These are phyloP conservation scores for Danionella cerebrum DNA, from an alignment of 2,113 vertebrate species.

Conservation along the genomic window DNA sequence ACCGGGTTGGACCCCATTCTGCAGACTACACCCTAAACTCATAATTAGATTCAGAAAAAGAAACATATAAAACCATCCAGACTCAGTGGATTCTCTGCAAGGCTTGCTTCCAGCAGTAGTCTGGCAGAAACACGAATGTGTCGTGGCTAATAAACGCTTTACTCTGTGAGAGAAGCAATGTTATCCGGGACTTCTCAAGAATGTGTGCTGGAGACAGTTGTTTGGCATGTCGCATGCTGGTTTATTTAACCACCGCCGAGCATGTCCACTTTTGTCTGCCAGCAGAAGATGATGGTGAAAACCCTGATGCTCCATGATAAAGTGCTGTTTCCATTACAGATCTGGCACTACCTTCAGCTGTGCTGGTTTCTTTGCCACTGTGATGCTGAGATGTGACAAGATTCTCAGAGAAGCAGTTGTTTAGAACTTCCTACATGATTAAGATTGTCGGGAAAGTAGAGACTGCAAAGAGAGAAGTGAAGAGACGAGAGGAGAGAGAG, in stretches of 20 bases:
- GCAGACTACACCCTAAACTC: too few species aligned
- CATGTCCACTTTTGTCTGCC: slow-evolving; percentile 52
- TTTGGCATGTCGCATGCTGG: slow-evolving; percentile 49
- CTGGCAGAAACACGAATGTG: not conserved
- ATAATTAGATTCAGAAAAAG: too few species aligned
- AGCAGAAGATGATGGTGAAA: slow-evolving; percentile 42
- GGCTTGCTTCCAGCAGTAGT: not conserved
- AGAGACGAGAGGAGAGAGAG: too few species aligned
- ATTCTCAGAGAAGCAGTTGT: not conserved
- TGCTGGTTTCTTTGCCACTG: not conserved
- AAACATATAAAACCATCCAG: too few species aligned
- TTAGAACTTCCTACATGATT: not conserved
- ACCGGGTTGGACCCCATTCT: too few species aligned
- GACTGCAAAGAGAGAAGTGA: not conserved
- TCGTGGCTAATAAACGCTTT: slow-evolving; percentile 6
- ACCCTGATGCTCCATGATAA: slow-evolving; percentile 38
- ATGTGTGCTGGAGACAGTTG: slow-evolving; percentile 41
- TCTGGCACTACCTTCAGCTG: not conserved
- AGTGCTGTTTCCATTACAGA: slow-evolving; percentile 37
- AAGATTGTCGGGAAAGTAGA: not conserved
- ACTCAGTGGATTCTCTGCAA: not conserved
- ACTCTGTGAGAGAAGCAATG: not conserved
- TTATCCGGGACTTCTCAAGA: slow-evolving; percentile 13
- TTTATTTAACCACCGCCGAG: slow-evolving; percentile 58
- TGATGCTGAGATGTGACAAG: not conserved